Conservation (phyloP, 2,888 invertebrate genomes). For the Melinaea marsaeus region DNA sequence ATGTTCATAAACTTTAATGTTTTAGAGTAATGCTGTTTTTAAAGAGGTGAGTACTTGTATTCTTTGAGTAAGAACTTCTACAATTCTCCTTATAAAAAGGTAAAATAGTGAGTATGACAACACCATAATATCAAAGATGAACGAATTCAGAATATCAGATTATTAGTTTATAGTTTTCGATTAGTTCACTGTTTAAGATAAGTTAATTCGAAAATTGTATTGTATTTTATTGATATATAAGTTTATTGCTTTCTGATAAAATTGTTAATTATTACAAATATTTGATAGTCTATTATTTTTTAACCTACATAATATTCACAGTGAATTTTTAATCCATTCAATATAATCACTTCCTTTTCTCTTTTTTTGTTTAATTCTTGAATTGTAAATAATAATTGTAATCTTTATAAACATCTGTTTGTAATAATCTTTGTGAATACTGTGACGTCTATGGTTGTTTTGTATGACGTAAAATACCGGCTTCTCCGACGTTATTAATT, state of each 20-base stretch:
- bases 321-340: too few relatives aligned
- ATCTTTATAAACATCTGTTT: neutral
- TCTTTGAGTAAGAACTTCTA: neutral
- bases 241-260: too few relatives aligned
- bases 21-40: too few relatives aligned
- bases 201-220: too few relatives aligned
- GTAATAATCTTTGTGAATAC: neutral
- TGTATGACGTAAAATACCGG: neutral
- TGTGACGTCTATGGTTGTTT: neutral
- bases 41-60: neutral
- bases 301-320: too few relatives aligned
- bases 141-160: neutral
- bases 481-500: neutral
- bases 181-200: too few relatives aligned
- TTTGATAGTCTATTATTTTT: too few relatives aligned
- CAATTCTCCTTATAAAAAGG: neutral
- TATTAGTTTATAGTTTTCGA: too few relatives aligned
- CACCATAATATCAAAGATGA: conserved; percentile 5
- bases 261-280: too few relatives aligned
- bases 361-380: neutral
- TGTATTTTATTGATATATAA: too few relatives aligned
- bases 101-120: neutral
- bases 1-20: too few relatives aligned
- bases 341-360: neutral
- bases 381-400: neutral